Evolutionary conservation across 1,140 invertebrate species (phyloP), one percentile per base, ranked within the genome.

Genomic region (Temnothorax longispinosus): DNA sequence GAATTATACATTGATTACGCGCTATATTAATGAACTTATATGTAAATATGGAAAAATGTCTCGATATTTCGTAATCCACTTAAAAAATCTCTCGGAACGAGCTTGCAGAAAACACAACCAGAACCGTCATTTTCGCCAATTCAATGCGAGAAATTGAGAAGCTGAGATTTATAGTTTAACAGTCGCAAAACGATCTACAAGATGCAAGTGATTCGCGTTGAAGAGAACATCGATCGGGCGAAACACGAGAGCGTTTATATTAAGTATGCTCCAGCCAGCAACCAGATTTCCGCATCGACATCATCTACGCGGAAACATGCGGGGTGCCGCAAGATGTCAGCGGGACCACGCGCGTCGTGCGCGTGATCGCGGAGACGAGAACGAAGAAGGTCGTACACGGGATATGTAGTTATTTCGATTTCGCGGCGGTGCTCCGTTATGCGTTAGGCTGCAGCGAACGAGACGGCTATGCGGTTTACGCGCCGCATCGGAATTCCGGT

Each of bases 341-440:
- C 32, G 35, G 41, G 41, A 58, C 21, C 50, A 32, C 27, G 10
- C 21, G 21, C 0, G 27, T 27, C 27, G 27, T 27, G 27, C 32
- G 52, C 67, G 27, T 27, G 50, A 52, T 41, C 15, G 35, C n/a
- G 77, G 10, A 74, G 41, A 82, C 18, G 67, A 41, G 72, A 8
- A 32, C 47, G 50, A 44, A 38, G 72, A n/a, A 56, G 11, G 21
- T 18, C n/a, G n/a, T 27, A 62, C 21, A 7, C 67, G 58, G 69
- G 58, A 85, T 15, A 35, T 56, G 87, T 18, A 69, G 85, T 87
- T 74, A 65, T 65, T 78, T 80, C 87, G 87, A 80, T 80, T 65
- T 78, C 65, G 62, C 71, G 35, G 21, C 38, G 44, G 21, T 27
- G 38, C 27, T 21, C 32, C 44, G 32, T 54, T 56, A 52, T 47